These are phyloP conservation scores for Felis chaus DNA, from an alignment of 2,113 vertebrate genomes.

Conservation along the genomic window DNA sequence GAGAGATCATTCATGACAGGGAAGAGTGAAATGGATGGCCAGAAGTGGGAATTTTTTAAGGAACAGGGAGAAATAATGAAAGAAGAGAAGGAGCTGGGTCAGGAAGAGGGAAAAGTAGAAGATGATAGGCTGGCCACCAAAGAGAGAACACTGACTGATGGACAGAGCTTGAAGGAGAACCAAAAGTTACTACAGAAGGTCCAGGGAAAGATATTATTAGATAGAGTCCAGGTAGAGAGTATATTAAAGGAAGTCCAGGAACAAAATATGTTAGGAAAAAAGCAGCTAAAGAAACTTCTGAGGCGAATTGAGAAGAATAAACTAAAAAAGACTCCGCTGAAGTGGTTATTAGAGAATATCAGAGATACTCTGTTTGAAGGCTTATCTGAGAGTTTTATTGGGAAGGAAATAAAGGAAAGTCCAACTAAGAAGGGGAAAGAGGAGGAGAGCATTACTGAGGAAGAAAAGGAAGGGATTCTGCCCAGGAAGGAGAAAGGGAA, in stretches of 20 bases:
- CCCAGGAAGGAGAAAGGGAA: neutral
- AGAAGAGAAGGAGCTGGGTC: neutral
- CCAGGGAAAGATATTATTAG: neutral
- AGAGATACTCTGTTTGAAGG: neutral
- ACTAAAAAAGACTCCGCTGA: neutral
- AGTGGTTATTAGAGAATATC: slow-evolving; percentile 7
- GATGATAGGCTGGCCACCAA: neutral
- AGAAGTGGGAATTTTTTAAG: neutral
- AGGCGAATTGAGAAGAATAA: neutral
- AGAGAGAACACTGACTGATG: neutral
- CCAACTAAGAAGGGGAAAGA: neutral
- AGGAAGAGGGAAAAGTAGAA: neutral
- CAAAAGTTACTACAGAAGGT: neutral
- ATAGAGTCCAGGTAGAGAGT: neutral
- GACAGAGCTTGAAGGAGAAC: neutral
- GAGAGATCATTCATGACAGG: neutral
- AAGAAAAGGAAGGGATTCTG: neutral
- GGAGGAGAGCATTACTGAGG: neutral
- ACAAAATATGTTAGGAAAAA: slow-evolving; percentile 5
- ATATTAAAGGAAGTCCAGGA: slow-evolving; percentile 7
- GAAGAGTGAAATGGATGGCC: neutral
- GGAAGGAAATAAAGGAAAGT: neutral
- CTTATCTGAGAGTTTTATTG: neutral
- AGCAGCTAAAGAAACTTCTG: neutral
- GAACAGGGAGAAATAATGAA: neutral